Evolutionary conservation across 2,888 invertebrate genomes (phyloP), one percentile per base, ranked within the genome.

Genomic region (Drosophila putrida): DNA sequence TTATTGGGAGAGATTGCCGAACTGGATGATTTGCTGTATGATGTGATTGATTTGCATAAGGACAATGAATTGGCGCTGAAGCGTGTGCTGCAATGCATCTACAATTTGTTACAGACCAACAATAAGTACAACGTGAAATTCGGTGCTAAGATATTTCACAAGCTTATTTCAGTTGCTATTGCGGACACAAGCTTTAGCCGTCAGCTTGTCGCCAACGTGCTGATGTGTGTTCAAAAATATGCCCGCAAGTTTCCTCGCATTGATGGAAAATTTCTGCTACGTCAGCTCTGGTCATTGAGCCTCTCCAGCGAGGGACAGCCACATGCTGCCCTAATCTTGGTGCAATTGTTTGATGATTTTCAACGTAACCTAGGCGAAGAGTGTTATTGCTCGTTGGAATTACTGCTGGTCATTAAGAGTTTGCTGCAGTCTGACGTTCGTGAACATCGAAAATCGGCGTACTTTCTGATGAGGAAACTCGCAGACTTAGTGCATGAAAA

Each of bases 261-360:
- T 11, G 78, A 80, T 9, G 62, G 76, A 4, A 81, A 72, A 25
- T 78, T 78, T n/a, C 47, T 88, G 10, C 39, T 90, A 0, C 49
- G 54, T 1, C 70, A 72, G 8, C 65, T 91, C 1, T 91, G 91
- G 91, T 47, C 67, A 0, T 43, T 75, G 0, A 72, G 80, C 20
- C 58, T 72, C 6, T 70, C 57, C 35, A 73, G 20, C 13, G 70
- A 75, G 0, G 28, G 63, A 0, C 75, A 78, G 46, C 74, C 75
- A 0, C 54, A 72, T 55, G 71, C 80, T 4, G 67, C 75, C 0
- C 83, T 88, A 68, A 87, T 90, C 2, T 67, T 91, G 13, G 84
- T 91, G 2, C 78, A 86, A 13, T 62, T 91, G 1, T 83, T 90
- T 38, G 84, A 89, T 59, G 88, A 87, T 1, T 90, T 91, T 33